A percentile compares a stretch with the other conserved stretches of the same genome.
Conservation (phyloP, 2,888 invertebrate genomes). For the Eupelmus urozonus region DNA sequence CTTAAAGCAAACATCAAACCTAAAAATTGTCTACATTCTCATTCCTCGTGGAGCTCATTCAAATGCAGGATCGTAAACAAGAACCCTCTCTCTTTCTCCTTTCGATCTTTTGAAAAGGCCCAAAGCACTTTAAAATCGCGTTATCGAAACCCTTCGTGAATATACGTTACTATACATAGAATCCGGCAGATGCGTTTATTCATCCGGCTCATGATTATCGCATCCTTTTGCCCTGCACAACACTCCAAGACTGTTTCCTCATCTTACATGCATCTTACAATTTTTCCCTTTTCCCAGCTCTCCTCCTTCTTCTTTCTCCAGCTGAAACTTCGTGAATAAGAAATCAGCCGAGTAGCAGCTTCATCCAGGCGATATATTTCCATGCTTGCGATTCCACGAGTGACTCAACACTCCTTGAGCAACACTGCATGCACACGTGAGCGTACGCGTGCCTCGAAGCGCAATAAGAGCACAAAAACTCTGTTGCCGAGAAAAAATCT, state of each 20-base stretch:
- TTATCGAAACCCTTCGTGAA: constrained; percentile 20
- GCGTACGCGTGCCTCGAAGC: constrained; percentile 18
- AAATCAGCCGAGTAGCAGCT: constrained; percentile 10
- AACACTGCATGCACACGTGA: neutral
- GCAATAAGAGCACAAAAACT: constrained; percentile 17
- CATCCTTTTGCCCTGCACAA: neutral
- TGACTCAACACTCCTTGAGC: neutral
- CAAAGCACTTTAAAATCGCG: constrained; percentile 22
- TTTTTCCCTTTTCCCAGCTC: constrained; percentile 9
- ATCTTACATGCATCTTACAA: constrained; percentile 8
- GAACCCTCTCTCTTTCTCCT: too few relatives aligned
- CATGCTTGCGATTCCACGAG: constrained; percentile 3
- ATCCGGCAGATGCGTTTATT: constrained; percentile 8
- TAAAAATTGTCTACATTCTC: neutral
- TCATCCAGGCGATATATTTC: neutral
- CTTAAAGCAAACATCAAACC: neutral
- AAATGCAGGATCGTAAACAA: constrained; percentile 16
- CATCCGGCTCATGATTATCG: constrained; percentile 34
- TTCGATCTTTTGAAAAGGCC: neutral
- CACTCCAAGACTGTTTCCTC: neutral
- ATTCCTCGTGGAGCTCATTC: constrained; percentile 12
- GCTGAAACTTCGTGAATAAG: constrained; percentile 32
- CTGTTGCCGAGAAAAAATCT: constrained; percentile 1
- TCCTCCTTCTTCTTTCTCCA: neutral
- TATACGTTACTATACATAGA: neutral